These are phyloP conservation scores for Montipora foliosa DNA, from an alignment of 64 coral and sea anemone genomes.

Conservation along the genomic window DNA sequence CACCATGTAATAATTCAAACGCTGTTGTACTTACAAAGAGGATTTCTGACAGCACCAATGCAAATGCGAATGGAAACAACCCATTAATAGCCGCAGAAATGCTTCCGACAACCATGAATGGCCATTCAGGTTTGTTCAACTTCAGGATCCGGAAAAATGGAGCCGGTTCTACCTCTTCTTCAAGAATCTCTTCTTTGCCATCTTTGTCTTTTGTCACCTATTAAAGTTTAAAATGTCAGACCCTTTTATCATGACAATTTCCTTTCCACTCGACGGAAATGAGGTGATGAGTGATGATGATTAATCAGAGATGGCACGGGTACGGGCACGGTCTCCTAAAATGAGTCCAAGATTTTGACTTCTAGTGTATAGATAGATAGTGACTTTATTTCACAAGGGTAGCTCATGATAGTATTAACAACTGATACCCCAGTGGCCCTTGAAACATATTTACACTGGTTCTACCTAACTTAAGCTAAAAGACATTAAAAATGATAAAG, in stretches of 20 bases:
- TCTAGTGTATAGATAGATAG: too few species aligned
- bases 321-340: too few species aligned
- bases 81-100: constrained; percentile 79
- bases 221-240: neutral
- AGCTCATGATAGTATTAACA: neutral
- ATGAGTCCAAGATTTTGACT: too few species aligned
- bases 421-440: neutral
- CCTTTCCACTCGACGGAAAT: too few species aligned
- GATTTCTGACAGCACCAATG: constrained; percentile 87
- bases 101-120: constrained; percentile 64
- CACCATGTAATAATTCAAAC: too few species aligned
- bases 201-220: constrained; percentile 58
- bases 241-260: neutral
- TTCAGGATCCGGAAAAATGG: constrained; percentile 77
- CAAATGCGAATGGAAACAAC: constrained; percentile 88
- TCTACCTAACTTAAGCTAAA: too few species aligned
- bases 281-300: too few species aligned
- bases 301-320: too few species aligned
- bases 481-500: too few species aligned
- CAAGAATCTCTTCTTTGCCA: constrained; percentile 83
- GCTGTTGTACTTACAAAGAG: constrained; percentile 70
- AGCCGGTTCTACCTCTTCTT: constrained; percentile 89
- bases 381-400: too few species aligned
- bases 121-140: constrained; percentile 85
- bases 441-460: too few species aligned